A percentile compares a stretch with the other conserved stretches of the same genome.
Conservation (phyloP, 1,140 invertebrate genomes). For the Leptoteleia sp. region DNA sequence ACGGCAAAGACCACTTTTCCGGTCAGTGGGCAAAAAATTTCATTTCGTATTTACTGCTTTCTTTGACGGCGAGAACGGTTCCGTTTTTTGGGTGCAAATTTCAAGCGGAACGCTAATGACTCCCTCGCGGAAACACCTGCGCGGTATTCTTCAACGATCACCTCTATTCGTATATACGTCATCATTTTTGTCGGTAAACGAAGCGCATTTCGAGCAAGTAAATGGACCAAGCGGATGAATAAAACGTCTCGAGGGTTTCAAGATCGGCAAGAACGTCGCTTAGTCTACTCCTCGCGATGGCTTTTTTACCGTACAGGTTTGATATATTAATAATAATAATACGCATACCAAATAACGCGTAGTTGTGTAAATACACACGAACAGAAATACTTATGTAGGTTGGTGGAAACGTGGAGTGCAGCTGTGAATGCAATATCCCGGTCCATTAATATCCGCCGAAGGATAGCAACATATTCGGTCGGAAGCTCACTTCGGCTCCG, state of each 20-base stretch:
- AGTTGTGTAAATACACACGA: constrained; percentile 17
- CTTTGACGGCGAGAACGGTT: constrained; percentile 34
- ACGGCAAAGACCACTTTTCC: constrained; percentile 20
- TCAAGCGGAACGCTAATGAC: constrained; percentile 61
- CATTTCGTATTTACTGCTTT: constrained; percentile 50
- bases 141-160: constrained; percentile 44
- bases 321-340: constrained; percentile 64
- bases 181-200: constrained; percentile 37
- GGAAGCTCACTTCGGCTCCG: constrained; percentile 47
- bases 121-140: constrained; percentile 61
- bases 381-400: constrained; percentile 9
- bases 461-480: constrained; percentile 58
- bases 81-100: too few relatives aligned
- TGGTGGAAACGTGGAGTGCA: constrained; percentile 21
- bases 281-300: constrained; percentile 12
- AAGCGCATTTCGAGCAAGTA: constrained; percentile 11
- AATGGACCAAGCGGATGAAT: constrained; percentile 35
- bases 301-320: constrained; percentile 23
- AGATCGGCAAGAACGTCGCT: constrained; percentile 44
- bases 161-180: constrained; percentile 6
- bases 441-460: constrained; percentile 74
- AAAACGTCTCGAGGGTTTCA: constrained; percentile 45
- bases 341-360: constrained; percentile 11
- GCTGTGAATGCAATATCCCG: constrained; percentile 73
- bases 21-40: constrained; percentile 40